Percentiles rank a stretch among this genome's conserved stretches.
Conservation (phyloP, 2,113 vertebrate species). For the Butorides virescens region DNA sequence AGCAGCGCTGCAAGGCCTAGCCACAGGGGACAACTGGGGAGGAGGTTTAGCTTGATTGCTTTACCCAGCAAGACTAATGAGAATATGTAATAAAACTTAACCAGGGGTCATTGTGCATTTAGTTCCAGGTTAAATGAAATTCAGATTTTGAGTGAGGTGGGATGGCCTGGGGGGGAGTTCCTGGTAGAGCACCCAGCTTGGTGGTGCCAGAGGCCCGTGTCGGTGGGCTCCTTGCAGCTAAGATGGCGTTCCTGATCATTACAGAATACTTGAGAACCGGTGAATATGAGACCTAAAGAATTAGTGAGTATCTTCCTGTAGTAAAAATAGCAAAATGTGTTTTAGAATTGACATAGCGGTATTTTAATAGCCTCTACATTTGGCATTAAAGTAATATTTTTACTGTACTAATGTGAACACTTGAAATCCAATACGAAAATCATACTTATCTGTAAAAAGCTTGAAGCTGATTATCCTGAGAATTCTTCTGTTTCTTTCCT, state of each 20-base stretch:
- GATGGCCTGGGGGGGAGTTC: background rate
- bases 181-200: background rate
- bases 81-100: background rate
- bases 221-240: background rate
- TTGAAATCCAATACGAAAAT: background rate
- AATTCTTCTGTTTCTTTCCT: background rate
- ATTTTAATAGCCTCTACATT: background rate
- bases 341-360: background rate
- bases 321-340: background rate
- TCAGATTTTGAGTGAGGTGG: background rate
- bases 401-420: background rate
- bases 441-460: background rate
- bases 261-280: background rate
- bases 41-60: background rate
- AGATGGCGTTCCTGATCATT: fast-evolving
- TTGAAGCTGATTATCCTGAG: background rate
- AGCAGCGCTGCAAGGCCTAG: background rate
- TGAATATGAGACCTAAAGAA: background rate
- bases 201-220: fast-evolving
- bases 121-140: background rate
- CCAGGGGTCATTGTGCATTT: background rate
- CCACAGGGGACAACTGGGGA: fast-evolving
- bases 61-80: background rate
- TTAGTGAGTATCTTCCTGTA: background rate
- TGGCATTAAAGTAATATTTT: background rate